A percentile compares a stretch with the other conserved stretches of the same genome.
Conservation (phyloP, 2,888 invertebrate species). For the Scelioninae gen. 2 region DNA sequence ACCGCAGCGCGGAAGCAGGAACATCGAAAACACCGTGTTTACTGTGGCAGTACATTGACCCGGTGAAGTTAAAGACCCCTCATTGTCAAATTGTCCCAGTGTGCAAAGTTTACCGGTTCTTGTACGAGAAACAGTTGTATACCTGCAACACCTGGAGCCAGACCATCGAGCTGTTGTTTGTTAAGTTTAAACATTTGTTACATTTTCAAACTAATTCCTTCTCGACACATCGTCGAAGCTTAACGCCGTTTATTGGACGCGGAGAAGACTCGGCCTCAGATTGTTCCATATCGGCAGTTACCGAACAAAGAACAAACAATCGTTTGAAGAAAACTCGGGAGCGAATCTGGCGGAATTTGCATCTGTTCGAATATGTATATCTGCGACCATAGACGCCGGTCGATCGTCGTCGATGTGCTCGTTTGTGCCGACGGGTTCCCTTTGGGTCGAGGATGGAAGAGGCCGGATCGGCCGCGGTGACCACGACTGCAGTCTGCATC, state of each 20-base stretch:
- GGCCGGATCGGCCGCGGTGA: constrained; percentile 53
- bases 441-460: constrained; percentile 40
- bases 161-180: no score
- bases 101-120: no score
- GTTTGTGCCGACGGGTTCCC: constrained; percentile 62
- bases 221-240: constrained; percentile 17
- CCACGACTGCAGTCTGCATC: constrained; percentile 63
- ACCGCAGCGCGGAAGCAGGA: no score
- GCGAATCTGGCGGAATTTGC: constrained; percentile 44
- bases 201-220: no score
- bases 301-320: constrained; percentile 39
- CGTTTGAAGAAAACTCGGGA: constrained; percentile 41
- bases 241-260: constrained; percentile 10
- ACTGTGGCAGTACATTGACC: no score
- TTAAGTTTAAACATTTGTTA: no score
- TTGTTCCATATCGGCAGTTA: constrained; percentile 26
- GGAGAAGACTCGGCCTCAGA: constrained; percentile 7
- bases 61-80: no score
- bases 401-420: constrained; percentile 48
- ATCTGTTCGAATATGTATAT: constrained; percentile 54
- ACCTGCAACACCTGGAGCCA: no score
- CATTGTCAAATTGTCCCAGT: no score
- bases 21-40: no score
- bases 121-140: no score
- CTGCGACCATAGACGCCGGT: constrained; percentile 35